Base-by-base conservation (phyloP, 2,888 invertebrate genomes). In the Caenorhabditis sp. region DNA sequence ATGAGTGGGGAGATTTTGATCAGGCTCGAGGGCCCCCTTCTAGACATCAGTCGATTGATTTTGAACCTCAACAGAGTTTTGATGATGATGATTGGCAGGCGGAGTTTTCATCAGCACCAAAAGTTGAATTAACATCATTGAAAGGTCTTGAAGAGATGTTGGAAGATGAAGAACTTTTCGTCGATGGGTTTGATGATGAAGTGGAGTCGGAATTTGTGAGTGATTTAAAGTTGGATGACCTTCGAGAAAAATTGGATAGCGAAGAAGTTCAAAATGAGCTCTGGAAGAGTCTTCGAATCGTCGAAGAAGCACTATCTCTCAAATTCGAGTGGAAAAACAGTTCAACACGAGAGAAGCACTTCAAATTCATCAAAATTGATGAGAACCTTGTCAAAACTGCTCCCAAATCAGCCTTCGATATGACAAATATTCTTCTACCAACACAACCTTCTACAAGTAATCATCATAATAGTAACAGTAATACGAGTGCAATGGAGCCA, bases 1-100 rank as follows among this genome's bases (percentile, higher is more conserved):
- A 83, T 57, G 84, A 84, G 3, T 84, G 84, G 77, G 84, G 83
- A 53, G 84, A 79, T 50, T 85, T 84, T 60, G 84, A 84, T 50
- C 66, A 68, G 25, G 65, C 66, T 1, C 57, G 68, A 1, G 31
- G 31, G 4, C 31, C 31, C 5, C 68, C 72, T 1, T 72, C 70
- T 10, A 38, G 26, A 7, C 25, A 56, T 20, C 25, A 53, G 21
- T 53, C 53, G 8, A 10, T 53, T 23, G 25, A 53, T 23, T 7
- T 23, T 21, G 53, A 53, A 53, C 25, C 25, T 4, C 10, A n/a
- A 21, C 25, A 36, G 63, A 64, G 27, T 64, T 25, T 66, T 10
- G 73, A 73, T 25, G 73, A 68, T 2, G 68, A 69, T 50, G 73
- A 69, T 1, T 73, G 73, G 73, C 58, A 60, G n/a, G 73, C 73